Percentiles rank a stretch among this genome's conserved stretches.
Conservation (phyloP, 2,888 invertebrate species). For the Phania funesta region DNA sequence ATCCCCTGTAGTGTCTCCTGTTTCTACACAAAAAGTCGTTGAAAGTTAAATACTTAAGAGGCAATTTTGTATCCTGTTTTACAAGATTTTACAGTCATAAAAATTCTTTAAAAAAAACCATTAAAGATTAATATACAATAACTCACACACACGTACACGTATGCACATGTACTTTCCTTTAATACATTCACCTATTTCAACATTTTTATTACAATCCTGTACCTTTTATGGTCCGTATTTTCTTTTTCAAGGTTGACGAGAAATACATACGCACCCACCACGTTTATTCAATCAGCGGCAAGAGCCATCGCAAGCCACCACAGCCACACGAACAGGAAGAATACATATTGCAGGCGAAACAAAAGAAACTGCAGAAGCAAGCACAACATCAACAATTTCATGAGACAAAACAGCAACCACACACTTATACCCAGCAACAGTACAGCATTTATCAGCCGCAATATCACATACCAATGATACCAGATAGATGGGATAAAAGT, state of each 20-base stretch:
- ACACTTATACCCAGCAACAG: constrained; percentile 72
- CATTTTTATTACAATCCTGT: not conserved
- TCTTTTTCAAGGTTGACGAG: constrained; percentile 78
- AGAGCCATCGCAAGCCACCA: constrained; percentile 78
- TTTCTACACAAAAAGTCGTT: too few species aligned
- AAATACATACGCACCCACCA: constrained; percentile 79
- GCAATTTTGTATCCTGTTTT: too few species aligned
- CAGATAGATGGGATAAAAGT: constrained; percentile 79
- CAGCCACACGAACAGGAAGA: constrained; percentile 74
- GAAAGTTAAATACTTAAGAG: too few species aligned
- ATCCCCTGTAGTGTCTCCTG: too few species aligned
- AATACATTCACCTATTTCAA: not conserved
- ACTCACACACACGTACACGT: too few species aligned
- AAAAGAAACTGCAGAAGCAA: constrained; percentile 72
- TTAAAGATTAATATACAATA: too few species aligned
- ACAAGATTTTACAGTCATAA: too few species aligned
- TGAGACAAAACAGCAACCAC: constrained; percentile 72
- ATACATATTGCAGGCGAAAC: constrained; percentile 67
- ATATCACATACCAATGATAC: constrained; percentile 74
- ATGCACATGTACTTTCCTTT: too few species aligned
- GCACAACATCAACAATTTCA: constrained; percentile 69
- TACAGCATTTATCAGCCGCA: constrained; percentile 72
- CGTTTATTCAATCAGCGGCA: constrained; percentile 76
- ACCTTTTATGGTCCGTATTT: not conserved
- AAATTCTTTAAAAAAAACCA: too few species aligned